phyloP scores from a whole-genome alignment of 2,113 vertebrate species.

The Phalacrocorax carbo region DNA sequence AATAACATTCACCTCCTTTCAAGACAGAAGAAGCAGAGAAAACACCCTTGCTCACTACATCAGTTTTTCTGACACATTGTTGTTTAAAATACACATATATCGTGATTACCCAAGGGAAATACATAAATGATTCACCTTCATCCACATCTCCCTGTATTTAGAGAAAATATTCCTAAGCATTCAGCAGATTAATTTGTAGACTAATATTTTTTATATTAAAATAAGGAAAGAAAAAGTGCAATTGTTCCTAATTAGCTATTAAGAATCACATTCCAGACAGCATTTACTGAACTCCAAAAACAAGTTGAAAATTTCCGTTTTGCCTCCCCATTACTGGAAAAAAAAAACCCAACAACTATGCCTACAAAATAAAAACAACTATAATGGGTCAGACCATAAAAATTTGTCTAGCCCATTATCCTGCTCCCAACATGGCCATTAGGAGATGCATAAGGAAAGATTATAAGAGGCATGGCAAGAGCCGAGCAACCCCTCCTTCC shows the following conservation, averaged over 20 bases:
- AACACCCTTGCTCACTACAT: neutral
- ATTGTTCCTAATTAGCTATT: neutral
- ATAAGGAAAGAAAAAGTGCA: neutral
- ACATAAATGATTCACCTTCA: neutral
- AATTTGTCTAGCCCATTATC: conserved; percentile 38
- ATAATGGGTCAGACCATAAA: neutral
- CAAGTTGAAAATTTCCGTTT: conserved; percentile 4
- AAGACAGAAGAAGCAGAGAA: too few relatives aligned
- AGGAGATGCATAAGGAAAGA: conserved; percentile 40
- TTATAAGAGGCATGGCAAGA: conserved; percentile 4
- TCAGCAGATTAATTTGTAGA: neutral
- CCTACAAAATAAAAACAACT: conserved; percentile 30
- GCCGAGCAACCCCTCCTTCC: conserved; percentile 27
- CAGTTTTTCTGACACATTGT: neutral
- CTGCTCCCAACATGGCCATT: conserved; percentile 34
- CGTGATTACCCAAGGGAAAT: neutral
- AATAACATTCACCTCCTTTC: neutral
- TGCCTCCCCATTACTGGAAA: neutral
- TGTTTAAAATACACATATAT: neutral
- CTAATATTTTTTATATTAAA: neutral
- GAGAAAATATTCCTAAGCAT: neutral
- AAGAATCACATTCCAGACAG: neutral
- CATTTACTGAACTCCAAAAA: neutral
- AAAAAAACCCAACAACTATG: neutral
- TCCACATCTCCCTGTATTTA: neutral